Evolutionary conservation across 1,140 invertebrate genomes (phyloP), one percentile per base, ranked within the genome.

Genomic region (Camponotus floridanus): DNA sequence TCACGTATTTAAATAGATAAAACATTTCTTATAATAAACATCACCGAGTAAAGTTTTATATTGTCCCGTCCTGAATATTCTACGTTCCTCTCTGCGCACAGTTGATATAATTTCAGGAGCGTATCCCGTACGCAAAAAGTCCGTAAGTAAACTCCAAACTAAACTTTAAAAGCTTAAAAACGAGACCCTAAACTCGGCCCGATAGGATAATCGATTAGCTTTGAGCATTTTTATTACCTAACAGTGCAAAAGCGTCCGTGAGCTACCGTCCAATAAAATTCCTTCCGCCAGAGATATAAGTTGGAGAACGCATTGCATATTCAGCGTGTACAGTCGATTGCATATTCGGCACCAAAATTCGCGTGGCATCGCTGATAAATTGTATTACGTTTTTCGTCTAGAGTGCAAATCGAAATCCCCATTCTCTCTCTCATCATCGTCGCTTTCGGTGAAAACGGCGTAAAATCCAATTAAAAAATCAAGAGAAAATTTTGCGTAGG

Each of bases 291-390:
- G 36, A 79, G 21, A 85, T 84, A 78, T 59, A 76, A 80, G 74
- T 88, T 83, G 51, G 48, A 21, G 36, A 89, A 76, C 67, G 76
- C 65, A 55, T 76, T 31, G 83, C 76, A 81, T 71, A 73, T 88
- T 88, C 87, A 39, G 64, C 51, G 18, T 67, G 15, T 26, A 59
- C 33, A n/a, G 26, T 45, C 62, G 57, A 67, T 65, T 48, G 86
- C 71, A 76, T 87, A 88, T 88, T 88, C 80, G 84, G 39, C 33
- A 65, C 26, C 48, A 70, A 81, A 83, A 86, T 89, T 89, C 45
- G n/a, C 18, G 26, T 33, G 51, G 48, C 61, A 11, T 62, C 33
- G 33, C 45, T 15, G 61, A 68, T 68, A 62, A 78, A 57, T 57
- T 26, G 59, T 71, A 48, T 88, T 61, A 68, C 42, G 55, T 74